These are phyloP conservation scores for Actenoides lindsayi DNA, from an alignment of 2,113 vertebrate species.

Conservation along the genomic window DNA sequence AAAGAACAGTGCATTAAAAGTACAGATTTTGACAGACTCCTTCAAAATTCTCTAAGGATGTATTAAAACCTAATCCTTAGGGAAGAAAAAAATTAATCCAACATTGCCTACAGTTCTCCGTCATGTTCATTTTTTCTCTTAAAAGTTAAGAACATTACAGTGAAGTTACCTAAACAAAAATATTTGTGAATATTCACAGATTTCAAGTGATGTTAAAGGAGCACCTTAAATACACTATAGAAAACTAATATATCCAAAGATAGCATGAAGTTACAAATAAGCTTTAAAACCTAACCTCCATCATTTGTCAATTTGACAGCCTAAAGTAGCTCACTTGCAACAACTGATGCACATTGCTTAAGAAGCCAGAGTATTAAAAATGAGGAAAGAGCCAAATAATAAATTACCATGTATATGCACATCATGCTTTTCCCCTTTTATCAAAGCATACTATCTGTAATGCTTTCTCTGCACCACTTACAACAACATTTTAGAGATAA, in stretches of 20 bases:
- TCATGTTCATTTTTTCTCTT: not conserved
- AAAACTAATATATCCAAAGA: not conserved
- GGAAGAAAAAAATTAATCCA: not conserved
- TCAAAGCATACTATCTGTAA: not conserved
- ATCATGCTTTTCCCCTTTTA: not conserved
- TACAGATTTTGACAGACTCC: not conserved
- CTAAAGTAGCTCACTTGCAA: not conserved
- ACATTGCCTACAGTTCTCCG: not conserved
- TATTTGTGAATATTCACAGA: slow-evolving; percentile 6
- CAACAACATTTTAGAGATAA: not conserved
- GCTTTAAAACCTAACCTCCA: slow-evolving; percentile 23
- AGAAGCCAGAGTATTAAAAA: slow-evolving; percentile 28
- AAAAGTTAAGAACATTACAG: not conserved
- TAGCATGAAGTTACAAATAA: slow-evolving; percentile 2
- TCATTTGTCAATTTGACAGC: slow-evolving; percentile 49
- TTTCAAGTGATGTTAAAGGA: not conserved
- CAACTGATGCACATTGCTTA: not conserved
- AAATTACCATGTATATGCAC: not conserved
- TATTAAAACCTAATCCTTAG: not conserved
- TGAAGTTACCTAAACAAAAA: not conserved
- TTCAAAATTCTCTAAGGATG: not conserved
- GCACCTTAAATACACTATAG: not conserved
- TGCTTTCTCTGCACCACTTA: not conserved
- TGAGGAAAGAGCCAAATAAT: not conserved
- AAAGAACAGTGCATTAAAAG: not conserved